A percentile compares a stretch with the other conserved stretches of the same genome.
phyloP scores from a whole-genome alignment of 2,113 vertebrate species.

The Zapus hudsonius region DNA sequence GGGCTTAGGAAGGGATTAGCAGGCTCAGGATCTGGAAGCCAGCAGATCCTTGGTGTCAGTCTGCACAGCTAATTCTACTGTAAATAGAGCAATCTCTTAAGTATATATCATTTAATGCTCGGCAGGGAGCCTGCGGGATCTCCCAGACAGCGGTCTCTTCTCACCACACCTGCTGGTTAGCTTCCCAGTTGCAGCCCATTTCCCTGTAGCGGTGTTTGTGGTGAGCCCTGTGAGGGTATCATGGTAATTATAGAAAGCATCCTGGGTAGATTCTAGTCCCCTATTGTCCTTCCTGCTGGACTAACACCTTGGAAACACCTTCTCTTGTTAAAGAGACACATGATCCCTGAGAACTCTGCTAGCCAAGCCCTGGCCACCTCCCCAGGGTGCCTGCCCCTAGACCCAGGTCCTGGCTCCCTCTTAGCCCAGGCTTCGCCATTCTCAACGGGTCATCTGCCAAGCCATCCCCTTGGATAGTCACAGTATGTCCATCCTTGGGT shows the following conservation, averaged over 20 bases:
- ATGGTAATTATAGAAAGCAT: not conserved
- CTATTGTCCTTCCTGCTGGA: slow-evolving; percentile 20
- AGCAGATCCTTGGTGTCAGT: slow-evolving; percentile 79
- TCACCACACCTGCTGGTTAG: slow-evolving; percentile 71
- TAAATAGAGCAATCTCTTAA: slow-evolving; percentile 80
- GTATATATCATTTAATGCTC: slow-evolving; percentile 77
- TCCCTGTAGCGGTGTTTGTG: slow-evolving; percentile 21
- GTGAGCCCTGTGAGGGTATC: not conserved
- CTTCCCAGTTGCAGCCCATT: slow-evolving; percentile 61
- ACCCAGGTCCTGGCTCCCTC: not conserved
- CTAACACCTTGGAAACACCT: slow-evolving; percentile 31
- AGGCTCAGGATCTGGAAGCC: slow-evolving; percentile 76
- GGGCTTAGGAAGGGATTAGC: slow-evolving; percentile 80
- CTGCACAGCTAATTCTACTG: slow-evolving; percentile 82
- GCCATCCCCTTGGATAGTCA: accelerated
- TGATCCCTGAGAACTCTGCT: slow-evolving; percentile 14
- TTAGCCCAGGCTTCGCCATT: not conserved
- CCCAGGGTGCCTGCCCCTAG: not conserved
- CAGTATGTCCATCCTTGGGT: not conserved
- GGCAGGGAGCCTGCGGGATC: slow-evolving; percentile 52
- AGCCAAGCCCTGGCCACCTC: not conserved
- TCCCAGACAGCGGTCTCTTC: slow-evolving; percentile 41
- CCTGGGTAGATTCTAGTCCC: not conserved
- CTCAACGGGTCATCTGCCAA: accelerated
- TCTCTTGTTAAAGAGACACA: slow-evolving; percentile 25